These are phyloP conservation scores for Parauchenoglanis ngamensis DNA, from an alignment of 2,797 vertebrate species.

Conservation along the genomic window DNA sequence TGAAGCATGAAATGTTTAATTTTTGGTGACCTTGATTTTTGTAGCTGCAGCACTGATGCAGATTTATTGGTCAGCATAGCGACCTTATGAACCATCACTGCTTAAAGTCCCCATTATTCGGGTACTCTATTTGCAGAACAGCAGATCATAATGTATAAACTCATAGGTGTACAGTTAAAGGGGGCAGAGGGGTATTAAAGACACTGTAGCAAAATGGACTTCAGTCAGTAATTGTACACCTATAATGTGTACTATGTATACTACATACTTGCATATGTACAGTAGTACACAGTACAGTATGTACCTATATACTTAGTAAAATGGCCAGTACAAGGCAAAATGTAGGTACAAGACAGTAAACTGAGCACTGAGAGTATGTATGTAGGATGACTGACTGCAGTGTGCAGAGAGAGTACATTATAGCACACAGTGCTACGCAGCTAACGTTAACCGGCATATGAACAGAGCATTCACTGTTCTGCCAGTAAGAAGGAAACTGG, in stretches of 20 bases:
- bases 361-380: too few species aligned
- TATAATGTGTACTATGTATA: neutral
- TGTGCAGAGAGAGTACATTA: constrained; percentile 5
- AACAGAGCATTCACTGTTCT: constrained; percentile 49
- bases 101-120: neutral
- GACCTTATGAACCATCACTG: neutral
- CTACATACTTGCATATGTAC: neutral
- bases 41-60: neutral
- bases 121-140: neutral
- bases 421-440: neutral
- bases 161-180: neutral
- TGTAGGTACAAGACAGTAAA: neutral
- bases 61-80: neutral
- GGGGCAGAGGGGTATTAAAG: neutral
- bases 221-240: neutral
- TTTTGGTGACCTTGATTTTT: neutral
- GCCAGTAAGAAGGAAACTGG: constrained; percentile 36
- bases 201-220: neutral
- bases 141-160: neutral
- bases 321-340: neutral
- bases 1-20: neutral
- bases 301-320: neutral
- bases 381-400: neutral
- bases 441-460: constrained; percentile 5
- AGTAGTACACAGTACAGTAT: too few species aligned